Evolutionary conservation across 2,113 vertebrate genomes (phyloP).

Genomic region (Peucedramus taeniatus): DNA sequence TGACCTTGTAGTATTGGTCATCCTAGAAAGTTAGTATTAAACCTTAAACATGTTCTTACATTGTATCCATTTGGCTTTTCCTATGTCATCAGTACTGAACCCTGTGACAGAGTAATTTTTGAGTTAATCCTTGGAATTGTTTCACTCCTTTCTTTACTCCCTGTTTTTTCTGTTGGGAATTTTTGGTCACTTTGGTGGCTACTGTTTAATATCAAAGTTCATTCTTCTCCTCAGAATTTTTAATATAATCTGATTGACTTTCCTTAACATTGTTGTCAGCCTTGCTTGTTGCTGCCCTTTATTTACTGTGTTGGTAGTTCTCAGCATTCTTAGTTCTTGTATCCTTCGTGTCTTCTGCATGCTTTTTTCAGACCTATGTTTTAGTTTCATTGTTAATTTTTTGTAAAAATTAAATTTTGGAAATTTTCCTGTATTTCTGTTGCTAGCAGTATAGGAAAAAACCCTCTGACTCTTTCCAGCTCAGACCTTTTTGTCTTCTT

Average conservation of each 20-base stretch:
- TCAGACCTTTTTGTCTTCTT: not conserved
- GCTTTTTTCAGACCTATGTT: not conserved
- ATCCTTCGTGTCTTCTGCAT: not conserved
- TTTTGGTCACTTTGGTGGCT: not conserved
- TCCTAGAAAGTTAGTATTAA: not conserved
- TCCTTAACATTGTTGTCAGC: not conserved
- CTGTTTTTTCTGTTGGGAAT: not conserved
- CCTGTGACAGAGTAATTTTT: not conserved
- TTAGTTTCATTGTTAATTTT: not conserved
- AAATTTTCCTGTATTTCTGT: not conserved
- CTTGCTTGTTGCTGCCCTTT: not conserved
- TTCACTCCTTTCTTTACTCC: not conserved
- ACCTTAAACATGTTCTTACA: fast-evolving
- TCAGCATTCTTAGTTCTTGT: not conserved
- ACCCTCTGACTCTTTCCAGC: not conserved
- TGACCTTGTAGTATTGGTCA: not conserved
- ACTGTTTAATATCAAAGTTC: not conserved
- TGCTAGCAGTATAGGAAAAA: fast-evolving
- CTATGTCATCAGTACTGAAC: fast-evolving
- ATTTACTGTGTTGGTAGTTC: not conserved
- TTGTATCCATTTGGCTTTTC: not conserved
- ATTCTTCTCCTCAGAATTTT: not conserved
- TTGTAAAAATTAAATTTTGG: not conserved
- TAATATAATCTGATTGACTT: not conserved
- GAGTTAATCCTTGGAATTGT: not conserved